Conservation (phyloP, 1,140 invertebrate species). For the Mactra quadrangularis region DNA sequence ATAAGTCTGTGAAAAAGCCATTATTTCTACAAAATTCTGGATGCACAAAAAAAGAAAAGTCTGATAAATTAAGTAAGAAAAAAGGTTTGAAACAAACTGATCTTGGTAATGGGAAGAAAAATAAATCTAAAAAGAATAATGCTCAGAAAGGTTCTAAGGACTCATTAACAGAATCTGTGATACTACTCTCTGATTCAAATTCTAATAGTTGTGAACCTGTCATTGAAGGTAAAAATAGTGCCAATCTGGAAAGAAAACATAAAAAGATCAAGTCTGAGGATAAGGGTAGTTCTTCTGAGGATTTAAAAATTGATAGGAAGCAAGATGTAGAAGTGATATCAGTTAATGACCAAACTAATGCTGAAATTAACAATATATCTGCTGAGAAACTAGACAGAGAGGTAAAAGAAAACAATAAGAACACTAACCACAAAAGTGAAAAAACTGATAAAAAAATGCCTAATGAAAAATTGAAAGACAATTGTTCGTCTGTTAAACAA, state of each 20-base stretch:
- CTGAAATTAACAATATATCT: background rate
- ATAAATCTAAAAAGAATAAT: slow-evolving; percentile 10
- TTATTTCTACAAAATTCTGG: background rate
- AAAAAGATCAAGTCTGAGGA: background rate
- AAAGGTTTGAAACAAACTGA: background rate
- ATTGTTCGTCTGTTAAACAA: background rate
- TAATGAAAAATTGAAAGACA: background rate
- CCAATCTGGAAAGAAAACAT: background rate
- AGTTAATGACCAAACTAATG: background rate
- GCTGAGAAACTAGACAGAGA: background rate
- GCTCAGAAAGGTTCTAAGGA: background rate
- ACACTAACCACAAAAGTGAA: background rate
- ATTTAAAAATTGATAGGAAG: background rate
- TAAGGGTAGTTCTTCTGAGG: background rate
- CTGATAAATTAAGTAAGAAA: background rate
- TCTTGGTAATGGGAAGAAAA: background rate
- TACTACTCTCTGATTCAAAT: slow-evolving; percentile 45
- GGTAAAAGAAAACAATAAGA: background rate
- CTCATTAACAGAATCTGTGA: slow-evolving; percentile 3
- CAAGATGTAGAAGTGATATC: background rate
- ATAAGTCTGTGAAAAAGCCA: background rate
- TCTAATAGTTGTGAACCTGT: background rate
- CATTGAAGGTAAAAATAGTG: background rate
- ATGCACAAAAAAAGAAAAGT: background rate
- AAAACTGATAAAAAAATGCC: background rate